Evolutionary conservation across 2,113 vertebrate species (phyloP).

Genomic region (Cariama cristata): DNA sequence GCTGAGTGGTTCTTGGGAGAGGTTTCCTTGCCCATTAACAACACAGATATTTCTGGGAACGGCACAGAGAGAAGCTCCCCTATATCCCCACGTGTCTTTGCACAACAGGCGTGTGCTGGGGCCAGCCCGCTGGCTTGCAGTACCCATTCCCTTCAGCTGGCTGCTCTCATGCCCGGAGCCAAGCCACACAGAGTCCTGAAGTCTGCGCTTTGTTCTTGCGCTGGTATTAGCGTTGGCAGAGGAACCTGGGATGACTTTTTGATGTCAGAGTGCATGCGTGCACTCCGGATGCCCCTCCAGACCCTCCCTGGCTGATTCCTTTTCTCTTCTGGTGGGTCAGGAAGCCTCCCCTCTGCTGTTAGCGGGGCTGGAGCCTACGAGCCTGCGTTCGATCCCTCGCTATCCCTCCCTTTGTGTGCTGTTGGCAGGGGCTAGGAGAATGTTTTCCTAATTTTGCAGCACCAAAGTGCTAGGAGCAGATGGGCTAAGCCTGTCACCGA

Average conservation of each 20-base stretch:
- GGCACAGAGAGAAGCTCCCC: neutral
- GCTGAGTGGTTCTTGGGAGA: neutral
- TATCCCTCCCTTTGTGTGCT: neutral
- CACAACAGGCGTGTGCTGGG: rapidly evolving
- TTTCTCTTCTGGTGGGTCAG: neutral
- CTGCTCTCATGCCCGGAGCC: neutral
- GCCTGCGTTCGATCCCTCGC: rapidly evolving
- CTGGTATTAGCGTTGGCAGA: neutral
- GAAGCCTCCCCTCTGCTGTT: neutral
- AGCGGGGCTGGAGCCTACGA: neutral
- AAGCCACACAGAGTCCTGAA: neutral
- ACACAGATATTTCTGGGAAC: neutral
- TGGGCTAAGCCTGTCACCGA: neutral
- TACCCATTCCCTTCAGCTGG: neutral
- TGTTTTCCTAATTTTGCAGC: neutral
- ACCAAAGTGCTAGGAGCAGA: neutral
- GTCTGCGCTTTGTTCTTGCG: neutral
- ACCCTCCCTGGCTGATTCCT: neutral
- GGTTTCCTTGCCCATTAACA: neutral
- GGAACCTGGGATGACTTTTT: neutral
- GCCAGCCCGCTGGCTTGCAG: neutral
- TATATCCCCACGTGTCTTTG: neutral
- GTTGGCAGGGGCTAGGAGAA: neutral
- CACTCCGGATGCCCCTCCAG: neutral
- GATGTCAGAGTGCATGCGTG: neutral